Evolutionary conservation across 2,888 invertebrate species (phyloP).

Genomic region (Trichopoda pennipes): DNA sequence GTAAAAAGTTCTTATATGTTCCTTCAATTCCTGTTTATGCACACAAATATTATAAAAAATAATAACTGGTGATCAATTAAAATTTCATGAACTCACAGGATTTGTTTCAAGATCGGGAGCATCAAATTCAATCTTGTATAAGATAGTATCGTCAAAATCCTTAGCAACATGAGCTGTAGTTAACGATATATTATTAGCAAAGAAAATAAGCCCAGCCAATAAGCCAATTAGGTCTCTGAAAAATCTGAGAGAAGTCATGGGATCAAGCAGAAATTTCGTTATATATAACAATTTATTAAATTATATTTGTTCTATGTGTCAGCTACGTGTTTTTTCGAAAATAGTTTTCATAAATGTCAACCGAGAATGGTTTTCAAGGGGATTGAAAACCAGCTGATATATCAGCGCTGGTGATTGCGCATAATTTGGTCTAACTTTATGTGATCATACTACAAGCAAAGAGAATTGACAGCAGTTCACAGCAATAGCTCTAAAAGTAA

Average conservation of each 20-base stretch:
- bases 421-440: no score
- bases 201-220: neutral
- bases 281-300: neutral
- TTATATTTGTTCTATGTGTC: neutral
- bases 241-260: constrained; percentile 1
- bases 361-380: no score
- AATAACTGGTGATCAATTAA: neutral
- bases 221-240: neutral
- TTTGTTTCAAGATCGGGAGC: constrained; percentile 82
- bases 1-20: constrained; percentile 74
- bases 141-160: constrained; percentile 90
- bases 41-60: constrained; percentile 3
- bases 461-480: no score
- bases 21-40: constrained; percentile 72
- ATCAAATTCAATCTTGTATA: constrained; percentile 90
- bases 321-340: constrained; percentile 40
- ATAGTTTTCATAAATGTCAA: neutral
- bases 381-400: no score
- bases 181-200: neutral
- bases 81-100: constrained; percentile 76
- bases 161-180: constrained; percentile 84
- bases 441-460: no score
- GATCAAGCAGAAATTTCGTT: neutral
- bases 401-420: no score
- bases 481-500: no score